Evolutionary conservation across 2,888 invertebrate species (phyloP).

Genomic region (Dryocosmus kuriphilus): DNA sequence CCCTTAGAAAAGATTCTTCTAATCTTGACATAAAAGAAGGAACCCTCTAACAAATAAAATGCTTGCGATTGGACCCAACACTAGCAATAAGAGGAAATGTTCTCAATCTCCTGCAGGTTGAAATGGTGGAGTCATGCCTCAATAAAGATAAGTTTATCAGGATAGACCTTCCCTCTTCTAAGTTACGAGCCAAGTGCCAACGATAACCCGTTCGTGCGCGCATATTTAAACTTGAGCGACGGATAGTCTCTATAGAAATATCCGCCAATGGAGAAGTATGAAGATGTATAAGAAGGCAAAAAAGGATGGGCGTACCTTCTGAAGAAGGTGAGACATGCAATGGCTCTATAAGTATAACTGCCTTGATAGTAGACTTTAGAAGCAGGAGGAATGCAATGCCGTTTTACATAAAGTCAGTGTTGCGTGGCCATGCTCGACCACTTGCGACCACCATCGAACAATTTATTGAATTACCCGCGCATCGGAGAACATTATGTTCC

Average conservation of each 20-base stretch:
- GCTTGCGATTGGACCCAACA: no score
- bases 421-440: conserved; percentile 27
- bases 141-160: conserved; percentile 66
- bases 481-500: conserved; percentile 11
- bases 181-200: background rate
- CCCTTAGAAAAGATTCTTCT: no score
- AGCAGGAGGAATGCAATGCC: conserved; percentile 61
- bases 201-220: background rate
- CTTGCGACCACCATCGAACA: conserved; percentile 24
- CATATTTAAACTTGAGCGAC: conserved; percentile 1
- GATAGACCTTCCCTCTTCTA: conserved; percentile 47
- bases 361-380: conserved; percentile 65
- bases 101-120: background rate
- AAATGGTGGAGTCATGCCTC: conserved; percentile 58
- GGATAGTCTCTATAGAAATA: conserved; percentile 9
- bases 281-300: conserved; percentile 1
- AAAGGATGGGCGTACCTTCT: no score
- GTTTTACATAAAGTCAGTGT: conserved; percentile 67
- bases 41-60: no score
- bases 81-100: background rate
- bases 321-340: conserved; percentile 66
- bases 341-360: conserved; percentile 56
- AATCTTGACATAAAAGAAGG: no score
- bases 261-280: background rate
- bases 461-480: conserved; percentile 17